These are phyloP conservation scores for Alca torda DNA, from an alignment of 2,797 vertebrate genomes.

Conservation along the genomic window DNA sequence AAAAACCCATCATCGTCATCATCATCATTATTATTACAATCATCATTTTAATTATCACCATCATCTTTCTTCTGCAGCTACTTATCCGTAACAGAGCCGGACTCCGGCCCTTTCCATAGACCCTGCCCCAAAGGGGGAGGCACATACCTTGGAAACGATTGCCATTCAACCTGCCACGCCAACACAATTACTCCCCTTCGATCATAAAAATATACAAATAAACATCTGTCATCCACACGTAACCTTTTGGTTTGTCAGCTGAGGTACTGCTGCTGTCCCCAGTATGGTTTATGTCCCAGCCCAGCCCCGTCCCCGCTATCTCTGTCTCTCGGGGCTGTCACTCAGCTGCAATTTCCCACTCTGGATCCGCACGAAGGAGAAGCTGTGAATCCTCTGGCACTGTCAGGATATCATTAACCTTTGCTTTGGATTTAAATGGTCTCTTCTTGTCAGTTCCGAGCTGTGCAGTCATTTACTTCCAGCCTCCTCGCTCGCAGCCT, in stretches of 20 bases:
- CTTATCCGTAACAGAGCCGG: not conserved
- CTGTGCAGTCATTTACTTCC: not conserved
- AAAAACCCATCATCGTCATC: accelerated
- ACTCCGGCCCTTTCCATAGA: accelerated
- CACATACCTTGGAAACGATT: accelerated
- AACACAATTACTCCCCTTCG: not conserved
- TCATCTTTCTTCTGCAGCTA: not conserved
- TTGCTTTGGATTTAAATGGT: not conserved
- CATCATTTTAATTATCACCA: not conserved
- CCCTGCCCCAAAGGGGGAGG: not conserved
- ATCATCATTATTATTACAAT: not conserved
- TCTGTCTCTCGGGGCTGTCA: not conserved
- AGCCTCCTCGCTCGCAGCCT: not conserved
- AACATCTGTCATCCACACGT: not conserved
- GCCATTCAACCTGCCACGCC: not conserved
- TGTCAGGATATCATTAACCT: conserved; percentile 43
- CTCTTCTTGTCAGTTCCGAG: not conserved
- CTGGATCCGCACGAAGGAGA: not conserved
- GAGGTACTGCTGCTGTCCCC: not conserved
- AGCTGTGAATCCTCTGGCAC: not conserved
- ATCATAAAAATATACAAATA: not conserved
- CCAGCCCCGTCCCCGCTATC: not conserved
- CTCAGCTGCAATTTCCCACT: not conserved
- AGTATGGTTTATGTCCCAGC: not conserved
- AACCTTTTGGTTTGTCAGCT: not conserved